These are phyloP conservation scores for Istiophorus platypterus DNA, from an alignment of 2,113 vertebrate genomes.

Conservation along the genomic window DNA sequence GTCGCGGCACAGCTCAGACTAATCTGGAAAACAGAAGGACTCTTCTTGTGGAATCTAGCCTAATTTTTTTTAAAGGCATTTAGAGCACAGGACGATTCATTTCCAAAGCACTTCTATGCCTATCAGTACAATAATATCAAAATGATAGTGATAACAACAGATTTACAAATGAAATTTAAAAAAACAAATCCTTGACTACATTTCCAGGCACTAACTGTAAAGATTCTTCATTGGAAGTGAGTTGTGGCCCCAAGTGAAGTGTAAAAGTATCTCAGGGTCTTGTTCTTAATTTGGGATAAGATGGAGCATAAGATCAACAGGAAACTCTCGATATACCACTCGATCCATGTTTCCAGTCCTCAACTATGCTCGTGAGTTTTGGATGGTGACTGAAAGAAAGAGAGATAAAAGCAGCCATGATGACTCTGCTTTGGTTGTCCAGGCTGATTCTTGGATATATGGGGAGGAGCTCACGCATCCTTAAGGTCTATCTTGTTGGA, in stretches of 20 bases:
- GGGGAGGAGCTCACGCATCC: not conserved
- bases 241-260: not conserved
- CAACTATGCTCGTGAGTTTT: not conserved
- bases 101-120: too few species aligned
- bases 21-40: constrained; percentile 26
- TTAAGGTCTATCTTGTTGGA: not conserved
- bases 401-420: not conserved
- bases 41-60: not conserved
- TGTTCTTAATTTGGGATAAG: not conserved
- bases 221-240: too few species aligned
- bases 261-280: not conserved
- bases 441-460: not conserved
- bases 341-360: not conserved
- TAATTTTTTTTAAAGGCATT: not conserved
- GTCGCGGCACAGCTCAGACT: constrained; percentile 32
- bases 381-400: rapidly evolving
- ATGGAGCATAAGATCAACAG: too few species aligned
- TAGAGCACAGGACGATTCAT: not conserved
- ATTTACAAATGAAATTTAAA: too few species aligned
- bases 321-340: too few species aligned
- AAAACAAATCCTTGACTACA: too few species aligned
- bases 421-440: not conserved
- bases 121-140: not conserved
- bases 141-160: not conserved
- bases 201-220: too few species aligned